Evolutionary conservation across 2,888 invertebrate species (phyloP), one percentile per base, ranked within the genome.

Genomic region (Carterocephalus palaemon): DNA sequence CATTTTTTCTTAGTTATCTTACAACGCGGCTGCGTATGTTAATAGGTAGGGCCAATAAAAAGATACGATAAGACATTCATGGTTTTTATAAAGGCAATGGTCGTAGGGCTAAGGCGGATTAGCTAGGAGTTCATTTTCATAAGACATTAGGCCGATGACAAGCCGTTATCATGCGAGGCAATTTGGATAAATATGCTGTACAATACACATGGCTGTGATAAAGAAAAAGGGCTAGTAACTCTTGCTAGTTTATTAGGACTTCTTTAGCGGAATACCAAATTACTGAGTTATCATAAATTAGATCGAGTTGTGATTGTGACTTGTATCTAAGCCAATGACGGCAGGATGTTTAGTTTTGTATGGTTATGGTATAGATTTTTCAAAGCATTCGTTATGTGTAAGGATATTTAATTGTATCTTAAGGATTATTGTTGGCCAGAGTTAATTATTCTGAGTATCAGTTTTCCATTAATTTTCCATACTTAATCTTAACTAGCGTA

Each of bases 1-100:
- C 64, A 73, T 72, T 75, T 75, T 78, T 75, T 75, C 65, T 65
- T 74, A 67, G 57, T 69, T 70, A 77, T 73, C 66, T 66, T 56
- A 47, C 46, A 51, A 57, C 61, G 60, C 60, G 60, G 58, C 53
- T 52, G 54, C 51, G 55, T 51, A 63, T 65, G 65, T 64, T 63
- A 64, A 61, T 77, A 72, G 71, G 69, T 70, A 69, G 56, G 52
- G 47, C 51, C 63, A 62, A 75, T 78, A 78, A 75, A 77, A 74
- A 66, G 62, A 62, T 64, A 68, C 62, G 67, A 64, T 60, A 57
- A 57, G 52, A 51, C 45, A 48, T 46, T 46, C 56, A 51, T 56
- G 49, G 52, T 54, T 52, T 56, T 50, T 52, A 48, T 54, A 55
- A 58, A 46, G 49, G 48, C 46, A 48, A 50, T 50, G 47, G 46